Conservation (phyloP, 2,888 invertebrate species). For the Apeira syringaria region DNA sequence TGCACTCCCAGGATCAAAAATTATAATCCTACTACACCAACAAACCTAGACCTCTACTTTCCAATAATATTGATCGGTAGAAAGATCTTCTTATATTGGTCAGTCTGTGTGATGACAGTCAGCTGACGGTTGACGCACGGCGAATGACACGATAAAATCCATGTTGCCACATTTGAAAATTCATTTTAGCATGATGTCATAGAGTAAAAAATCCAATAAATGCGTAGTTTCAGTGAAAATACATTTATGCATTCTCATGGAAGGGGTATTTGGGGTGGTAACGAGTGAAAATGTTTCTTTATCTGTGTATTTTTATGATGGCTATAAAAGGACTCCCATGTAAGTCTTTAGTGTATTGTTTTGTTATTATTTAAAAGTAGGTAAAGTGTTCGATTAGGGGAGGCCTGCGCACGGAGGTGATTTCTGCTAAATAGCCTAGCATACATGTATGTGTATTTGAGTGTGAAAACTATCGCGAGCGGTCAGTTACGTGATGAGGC, state of each 20-base stretch:
- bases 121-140: slow-evolving; percentile 56
- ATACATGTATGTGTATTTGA: too few relatives aligned
- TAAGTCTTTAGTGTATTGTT: too few relatives aligned
- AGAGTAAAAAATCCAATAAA: slow-evolving; percentile 11
- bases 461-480: too few relatives aligned
- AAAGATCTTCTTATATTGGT: slow-evolving; percentile 37
- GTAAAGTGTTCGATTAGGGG: too few relatives aligned
- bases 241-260: slow-evolving; percentile 16
- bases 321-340: slow-evolving; percentile 11
- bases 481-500: too few relatives aligned
- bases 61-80: background rate
- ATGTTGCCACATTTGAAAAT: slow-evolving; percentile 8
- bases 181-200: slow-evolving; percentile 7
- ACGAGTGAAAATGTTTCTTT: slow-evolving; percentile 16
- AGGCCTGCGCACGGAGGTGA: too few relatives aligned
- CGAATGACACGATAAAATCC: slow-evolving; percentile 46
- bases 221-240: slow-evolving; percentile 9
- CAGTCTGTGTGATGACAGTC: slow-evolving; percentile 51
- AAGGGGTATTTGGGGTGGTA: slow-evolving; percentile 12
- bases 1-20: slow-evolving; percentile 72
- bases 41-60: slow-evolving; percentile 34
- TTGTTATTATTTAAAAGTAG: too few relatives aligned
- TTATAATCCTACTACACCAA: slow-evolving; percentile 60
- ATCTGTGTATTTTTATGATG: slow-evolving; percentile 16
- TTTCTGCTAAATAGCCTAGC: too few relatives aligned